These are phyloP conservation scores for Nomada flava DNA, from an alignment of 2,888 invertebrate species.

Conservation along the genomic window DNA sequence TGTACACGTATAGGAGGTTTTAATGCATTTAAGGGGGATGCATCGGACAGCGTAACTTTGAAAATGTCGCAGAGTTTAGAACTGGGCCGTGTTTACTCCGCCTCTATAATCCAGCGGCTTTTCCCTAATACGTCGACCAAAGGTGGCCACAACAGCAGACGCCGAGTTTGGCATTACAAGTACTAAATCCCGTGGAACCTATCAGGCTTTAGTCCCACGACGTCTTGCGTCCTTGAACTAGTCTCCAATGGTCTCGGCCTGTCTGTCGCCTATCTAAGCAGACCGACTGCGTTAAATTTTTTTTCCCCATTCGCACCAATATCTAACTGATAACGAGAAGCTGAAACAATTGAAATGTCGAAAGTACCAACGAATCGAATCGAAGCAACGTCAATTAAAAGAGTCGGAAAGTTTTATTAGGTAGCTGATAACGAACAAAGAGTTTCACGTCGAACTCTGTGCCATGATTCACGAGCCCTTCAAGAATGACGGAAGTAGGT, in stretches of 20 bases:
- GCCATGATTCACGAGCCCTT: constrained; percentile 74
- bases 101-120: constrained; percentile 66
- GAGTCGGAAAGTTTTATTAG: constrained; percentile 74
- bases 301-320: too few relatives aligned
- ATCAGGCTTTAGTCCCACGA: constrained; percentile 55
- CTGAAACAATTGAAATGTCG: not conserved
- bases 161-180: constrained; percentile 68
- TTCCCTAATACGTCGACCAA: constrained; percentile 61
- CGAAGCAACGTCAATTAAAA: constrained; percentile 58
- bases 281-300: not conserved
- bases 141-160: constrained; percentile 70
- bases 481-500: constrained; percentile 60
- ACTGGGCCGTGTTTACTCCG: constrained; percentile 67
- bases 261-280: not conserved
- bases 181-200: constrained; percentile 72
- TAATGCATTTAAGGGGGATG: constrained; percentile 35
- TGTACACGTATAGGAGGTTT: constrained; percentile 44
- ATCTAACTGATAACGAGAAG: not conserved
- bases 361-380: not conserved
- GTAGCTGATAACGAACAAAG: constrained; percentile 75
- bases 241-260: not conserved
- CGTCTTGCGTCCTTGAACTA: constrained; percentile 39
- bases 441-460: constrained; percentile 68
- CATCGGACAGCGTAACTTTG: constrained; percentile 49
- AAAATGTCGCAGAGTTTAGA: constrained; percentile 66